Base-by-base conservation (phyloP, 2,113 vertebrate genomes). In the Pachyramphus minor region DNA sequence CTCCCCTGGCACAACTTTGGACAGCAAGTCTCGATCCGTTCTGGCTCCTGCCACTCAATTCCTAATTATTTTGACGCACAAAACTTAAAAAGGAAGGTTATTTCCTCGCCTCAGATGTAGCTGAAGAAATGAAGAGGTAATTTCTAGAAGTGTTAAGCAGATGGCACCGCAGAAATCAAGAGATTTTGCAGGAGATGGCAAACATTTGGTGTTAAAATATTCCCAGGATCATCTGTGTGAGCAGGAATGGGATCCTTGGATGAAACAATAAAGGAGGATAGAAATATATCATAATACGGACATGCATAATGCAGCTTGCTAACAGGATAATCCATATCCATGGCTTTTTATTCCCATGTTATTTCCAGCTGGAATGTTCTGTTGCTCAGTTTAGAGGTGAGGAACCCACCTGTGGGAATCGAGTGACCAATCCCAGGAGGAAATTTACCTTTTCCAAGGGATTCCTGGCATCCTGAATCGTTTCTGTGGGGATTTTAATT, bases 151-250 rank as follows among this genome's bases (percentile, higher is more conserved):
- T 47, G 33, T 24, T 42, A 35, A 93, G 12, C 76, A 90, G 86
- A 92, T 94, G 91, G 87, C 47, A 59, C 84, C 83, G 19, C 42
- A 52, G 60, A 81, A 37, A 63, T 52, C 35, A 59, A 84, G 86
- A 69, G 79, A 24, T 22, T 87, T 92, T 16, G 20, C 86, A 58
- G 82, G 88, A 93, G 63, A 88, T 89, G 95, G 76, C 91, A 84
- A 96, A 80, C 59, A 53, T 93, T 86, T 58, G 67, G 42, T 71
- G 89, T 60, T 84, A 74, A 96, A 91, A 94, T 75, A 87, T 91
- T 93, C 80, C 89, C 44, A 4, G 84, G 66, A 28, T 64, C 19
- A 1, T 74, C 58, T 52, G 45, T 10, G 6, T 75, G 53, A 0
- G 3, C 25, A 14, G 92, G 53, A 80, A 37, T 37, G 90, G 81